Conservation (phyloP, 2,113 vertebrate genomes). For the Oncorhynchus nerka region DNA sequence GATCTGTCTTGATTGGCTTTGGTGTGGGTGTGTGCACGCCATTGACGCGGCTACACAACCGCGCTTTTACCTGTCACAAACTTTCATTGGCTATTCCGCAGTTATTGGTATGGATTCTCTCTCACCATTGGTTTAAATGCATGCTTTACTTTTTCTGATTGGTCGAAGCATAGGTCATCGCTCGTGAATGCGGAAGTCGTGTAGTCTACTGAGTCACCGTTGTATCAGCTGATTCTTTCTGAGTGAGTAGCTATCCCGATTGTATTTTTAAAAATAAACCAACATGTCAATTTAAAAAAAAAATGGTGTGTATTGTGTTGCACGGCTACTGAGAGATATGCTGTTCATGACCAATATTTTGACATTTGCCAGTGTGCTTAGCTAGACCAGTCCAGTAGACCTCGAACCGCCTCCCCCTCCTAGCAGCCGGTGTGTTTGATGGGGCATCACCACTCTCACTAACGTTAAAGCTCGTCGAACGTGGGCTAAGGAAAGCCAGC, state of each 20-base stretch:
- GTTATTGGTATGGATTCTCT: too few species aligned
- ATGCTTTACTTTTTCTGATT: too few species aligned
- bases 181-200: constrained; percentile 76
- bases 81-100: constrained; percentile 47
- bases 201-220: constrained; percentile 82
- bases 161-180: too few species aligned
- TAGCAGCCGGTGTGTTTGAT: background rate
- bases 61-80: constrained; percentile 11
- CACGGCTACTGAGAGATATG: background rate
- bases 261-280: constrained; percentile 51
- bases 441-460: background rate
- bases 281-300: constrained; percentile 15
- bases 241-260: constrained; percentile 78
- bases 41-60: constrained; percentile 4
- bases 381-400: too few species aligned
- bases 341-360: too few species aligned
- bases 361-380: too few species aligned
- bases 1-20: constrained; percentile 57
- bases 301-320: background rate
- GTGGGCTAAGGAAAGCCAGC: background rate
- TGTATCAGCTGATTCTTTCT: constrained; percentile 81
- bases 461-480: background rate
- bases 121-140: too few species aligned
- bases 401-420: too few species aligned
- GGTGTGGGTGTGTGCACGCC: constrained; percentile 70